Evolutionary conservation across 2,797 vertebrate genomes (phyloP), one percentile per base, ranked within the genome.

Genomic region (Pogonophryne albipinna): DNA sequence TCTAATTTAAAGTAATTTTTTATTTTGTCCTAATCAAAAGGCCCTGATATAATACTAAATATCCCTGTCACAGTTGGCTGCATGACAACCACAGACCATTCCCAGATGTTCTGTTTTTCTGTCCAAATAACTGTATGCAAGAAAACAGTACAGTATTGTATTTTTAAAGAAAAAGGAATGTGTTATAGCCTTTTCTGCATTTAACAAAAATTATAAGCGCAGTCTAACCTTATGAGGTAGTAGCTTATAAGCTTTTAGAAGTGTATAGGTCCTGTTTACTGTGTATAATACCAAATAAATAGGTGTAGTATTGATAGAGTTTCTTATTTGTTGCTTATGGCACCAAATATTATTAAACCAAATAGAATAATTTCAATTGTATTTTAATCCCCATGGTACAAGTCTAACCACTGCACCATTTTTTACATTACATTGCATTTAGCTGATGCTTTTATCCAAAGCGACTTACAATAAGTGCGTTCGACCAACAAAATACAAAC

Each of bases 341-440:
- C 45, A 47, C 2, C 8, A 17, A 66, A 71, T 49, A 66, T 34
- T 0, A 53, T 13, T n/a, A 20, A 31, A 65, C 20, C 6, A 42
- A 47, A 55, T 15, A 71, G 13, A 52, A 46, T 51, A 34, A 3
- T 20, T 38, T 69, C 71, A n/a, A 45, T 60, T 66, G 17, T 50
- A 27, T n/a, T 71, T 71, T 47, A 20, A 51, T 52, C 23, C 31
- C n/a, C 4, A 55, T 4, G 7, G 31, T 6, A 44, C 31, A 41
- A 10, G 7, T 50, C 50, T 66, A 19, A 23, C 12, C 44, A 47
- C 0, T 12, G 34, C 47, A 62, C 42, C 6, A 27, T 49, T 78
- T 69, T 71, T n/a, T n/a, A n/a, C n/a, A n/a, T n/a, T n/a, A n/a
- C n/a, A n/a, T n/a, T n/a, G n/a, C n/a, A n/a, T n/a, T n/a, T n/a